Evolutionary conservation across 2,888 invertebrate species (phyloP).

Genomic region (Xestoiulus laeticollis): DNA sequence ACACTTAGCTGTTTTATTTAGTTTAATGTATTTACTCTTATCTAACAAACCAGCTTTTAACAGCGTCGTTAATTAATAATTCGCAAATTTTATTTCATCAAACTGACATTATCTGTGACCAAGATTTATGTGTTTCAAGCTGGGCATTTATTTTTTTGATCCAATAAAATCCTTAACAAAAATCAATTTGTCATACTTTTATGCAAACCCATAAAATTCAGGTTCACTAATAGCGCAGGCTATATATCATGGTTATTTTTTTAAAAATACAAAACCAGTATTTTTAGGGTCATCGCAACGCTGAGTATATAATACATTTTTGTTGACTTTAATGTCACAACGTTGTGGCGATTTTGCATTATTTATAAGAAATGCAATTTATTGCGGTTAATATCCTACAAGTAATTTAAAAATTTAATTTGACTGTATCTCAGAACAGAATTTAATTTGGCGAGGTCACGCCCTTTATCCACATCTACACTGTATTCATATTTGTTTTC

Average conservation of each 20-base stretch:
- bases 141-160: constrained; percentile 31
- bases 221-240: neutral
- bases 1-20: neutral
- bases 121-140: neutral
- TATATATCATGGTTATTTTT: neutral
- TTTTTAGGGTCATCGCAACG: neutral
- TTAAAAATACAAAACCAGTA: neutral
- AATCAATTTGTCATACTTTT: constrained; percentile 1
- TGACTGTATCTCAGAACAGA: too few relatives aligned
- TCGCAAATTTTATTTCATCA: neutral
- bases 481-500: too few relatives aligned
- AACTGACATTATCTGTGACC: neutral
- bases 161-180: constrained; percentile 4
- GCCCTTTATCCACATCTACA: too few relatives aligned
- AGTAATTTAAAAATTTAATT: too few relatives aligned
- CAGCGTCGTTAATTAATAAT: neutral
- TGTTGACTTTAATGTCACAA: neutral
- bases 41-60: constrained; percentile 36
- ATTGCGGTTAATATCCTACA: too few relatives aligned
- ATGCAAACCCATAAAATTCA: neutral
- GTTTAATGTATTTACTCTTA: neutral
- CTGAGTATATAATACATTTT: neutral
- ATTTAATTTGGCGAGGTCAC: too few relatives aligned
- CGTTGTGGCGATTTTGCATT: neutral
- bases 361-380: too few relatives aligned